Base-by-base conservation (phyloP, 92 coral and sea anemone genomes). In the Epizoanthus stellaris region DNA sequence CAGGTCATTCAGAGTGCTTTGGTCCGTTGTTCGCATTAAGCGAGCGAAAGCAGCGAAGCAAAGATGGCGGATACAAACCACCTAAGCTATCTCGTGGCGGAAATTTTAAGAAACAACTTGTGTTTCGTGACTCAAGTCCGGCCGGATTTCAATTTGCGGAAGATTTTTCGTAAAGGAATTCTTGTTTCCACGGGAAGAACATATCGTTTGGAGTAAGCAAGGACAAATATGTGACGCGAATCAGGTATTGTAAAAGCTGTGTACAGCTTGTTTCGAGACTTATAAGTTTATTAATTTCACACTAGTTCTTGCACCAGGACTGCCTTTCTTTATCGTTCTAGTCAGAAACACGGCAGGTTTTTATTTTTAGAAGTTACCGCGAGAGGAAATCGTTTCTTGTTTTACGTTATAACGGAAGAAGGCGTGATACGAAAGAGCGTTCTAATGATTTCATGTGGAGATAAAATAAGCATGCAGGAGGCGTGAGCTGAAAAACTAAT, bases 401-500 rank as follows among this genome's bases (percentile, higher is more conserved):
- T 90, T 86, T 86, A 72, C 66, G 77, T 70, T 79, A 67, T 70
- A 88, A 85, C 98, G 98, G 98, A 94, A 94, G 91, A 80, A 81
- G 88, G 77, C 90, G 93, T 86, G 93, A 90, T 12, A 80, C 61
- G 42, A 15, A 77, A 89, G 83, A 90, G 90, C 90, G n/a, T 47
- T 75, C 74, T 90, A 81, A 58, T 57, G 90, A 75, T 62, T 68
- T 38, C 93, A 67, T 57, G 93, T 67, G 53, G 93, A 8, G 93
- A 38, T 67, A 73, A 54, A 85, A 86, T 76, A 86, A 58, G 49
- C 74, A 43, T 75, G 34, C 38, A 52, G 80, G 90, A 86, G 93
- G 93, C 93, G 93, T 90, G 93, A 90, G 80, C 67, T 67, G 83
- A 64, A 92, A 94, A 92, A 94, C 95, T 92, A 94, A 94, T 94